These are phyloP conservation scores for Sinhomidia bicolor DNA, from an alignment of 2,888 invertebrate species.

Conservation along the genomic window DNA sequence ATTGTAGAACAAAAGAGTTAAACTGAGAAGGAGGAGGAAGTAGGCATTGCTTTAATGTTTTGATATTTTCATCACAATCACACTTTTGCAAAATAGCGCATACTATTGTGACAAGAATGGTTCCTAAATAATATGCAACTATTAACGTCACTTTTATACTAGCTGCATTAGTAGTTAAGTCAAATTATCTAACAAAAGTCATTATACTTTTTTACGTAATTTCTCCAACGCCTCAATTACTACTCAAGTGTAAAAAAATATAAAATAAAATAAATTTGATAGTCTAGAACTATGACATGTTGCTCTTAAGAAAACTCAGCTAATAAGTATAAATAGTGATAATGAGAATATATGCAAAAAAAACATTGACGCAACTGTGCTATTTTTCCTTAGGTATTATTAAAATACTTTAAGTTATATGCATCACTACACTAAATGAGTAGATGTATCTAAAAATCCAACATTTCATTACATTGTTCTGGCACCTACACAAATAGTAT, in stretches of 20 bases:
- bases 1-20: not conserved
- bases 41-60: not conserved
- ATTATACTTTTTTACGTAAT: not conserved
- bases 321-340: not conserved
- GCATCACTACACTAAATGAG: not conserved
- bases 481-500: not conserved
- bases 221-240: not conserved
- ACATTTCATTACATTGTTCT: not conserved
- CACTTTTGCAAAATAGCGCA: not conserved
- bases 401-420: not conserved
- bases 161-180: not conserved
- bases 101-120: not conserved
- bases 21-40: not conserved
- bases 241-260: not conserved
- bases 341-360: not conserved
- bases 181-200: not conserved
- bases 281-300: not conserved
- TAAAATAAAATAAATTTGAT: not conserved
- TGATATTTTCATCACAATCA: not conserved
- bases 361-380: too few species aligned
- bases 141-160: not conserved
- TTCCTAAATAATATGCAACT: not conserved
- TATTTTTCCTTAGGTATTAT: too few species aligned
- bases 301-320: not conserved
- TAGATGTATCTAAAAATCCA: not conserved